phyloP scores from a whole-genome alignment of 2,888 invertebrate species.

The Hololepta plana region DNA sequence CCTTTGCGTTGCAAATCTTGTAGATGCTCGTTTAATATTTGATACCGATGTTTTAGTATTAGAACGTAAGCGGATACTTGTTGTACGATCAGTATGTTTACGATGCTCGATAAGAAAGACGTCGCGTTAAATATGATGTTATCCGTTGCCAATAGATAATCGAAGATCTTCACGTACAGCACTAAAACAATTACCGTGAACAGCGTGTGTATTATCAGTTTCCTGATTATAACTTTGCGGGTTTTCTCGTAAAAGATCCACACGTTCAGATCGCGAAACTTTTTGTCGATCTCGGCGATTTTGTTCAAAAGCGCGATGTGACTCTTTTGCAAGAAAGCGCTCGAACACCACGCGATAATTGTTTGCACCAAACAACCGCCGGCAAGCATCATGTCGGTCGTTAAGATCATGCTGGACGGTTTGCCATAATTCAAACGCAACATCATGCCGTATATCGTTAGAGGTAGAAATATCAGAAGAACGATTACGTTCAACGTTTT shows the following conservation, averaged over 20 bases:
- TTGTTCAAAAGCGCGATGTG: conserved; percentile 11
- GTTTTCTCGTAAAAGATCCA: conserved; percentile 12
- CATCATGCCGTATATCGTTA: conserved; percentile 6
- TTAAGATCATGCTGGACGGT: conserved; percentile 5
- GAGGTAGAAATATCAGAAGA: conserved; percentile 5
- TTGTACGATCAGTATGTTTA: too few relatives aligned
- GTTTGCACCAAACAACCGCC: conserved; percentile 8
- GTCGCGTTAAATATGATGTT: too few relatives aligned
- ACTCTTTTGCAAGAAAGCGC: conserved; percentile 9
- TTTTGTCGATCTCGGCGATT: conserved; percentile 11
- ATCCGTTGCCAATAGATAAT: conserved; percentile 5
- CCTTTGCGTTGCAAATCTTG: conserved; percentile 10
- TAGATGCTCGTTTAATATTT: conserved; percentile 12
- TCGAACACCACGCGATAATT: conserved; percentile 10
- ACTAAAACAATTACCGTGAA: conserved; percentile 7
- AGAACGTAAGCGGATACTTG: conserved; percentile 11
- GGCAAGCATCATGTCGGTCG: conserved; percentile 10
- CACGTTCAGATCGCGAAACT: conserved; percentile 12
- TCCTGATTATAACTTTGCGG: conserved; percentile 7
- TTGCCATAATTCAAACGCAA: conserved; percentile 3
- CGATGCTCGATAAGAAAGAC: too few relatives aligned
- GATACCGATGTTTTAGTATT: conserved; percentile 10
- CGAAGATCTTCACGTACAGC: conserved; percentile 7
- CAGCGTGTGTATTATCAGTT: conserved; percentile 6
- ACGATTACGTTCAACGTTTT: conserved; percentile 5